Base-by-base conservation (phyloP, 2,888 invertebrate species). In the Gortyna flavago region DNA sequence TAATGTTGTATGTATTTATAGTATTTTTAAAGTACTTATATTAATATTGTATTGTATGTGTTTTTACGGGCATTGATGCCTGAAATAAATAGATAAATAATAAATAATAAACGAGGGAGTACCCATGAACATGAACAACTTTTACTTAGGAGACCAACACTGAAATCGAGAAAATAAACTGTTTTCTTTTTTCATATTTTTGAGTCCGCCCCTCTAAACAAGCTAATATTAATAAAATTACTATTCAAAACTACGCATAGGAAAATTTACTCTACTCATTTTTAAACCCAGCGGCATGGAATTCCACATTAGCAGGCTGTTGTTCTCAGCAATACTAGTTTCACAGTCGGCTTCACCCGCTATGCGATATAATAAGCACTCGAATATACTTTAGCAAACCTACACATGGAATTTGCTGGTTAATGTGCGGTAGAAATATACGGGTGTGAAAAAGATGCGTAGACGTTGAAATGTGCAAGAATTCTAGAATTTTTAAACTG, bases 361-460 rank as follows among this genome's bases (percentile, higher is more conserved):
- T 66, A 41, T 66, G 48, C 38, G 21, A 68, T 61, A 61, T 73
- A 78, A 69, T 81, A 72, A 64, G 61, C 75, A 71, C 85, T 70
- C 41, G 75, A 25, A n/a, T 68, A 41, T 76, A 75, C 68, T 35
- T 66, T n/a, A 13, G 68, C 80, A 72, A 80, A 74, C 72, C 61
- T 38, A 41, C 21, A 32, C 59, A 61, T 25, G 48, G 16, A 75
- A 85, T 83, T 82, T 77, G 44, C 35, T 16, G n/a, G 59, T 38
- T 59, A n/a, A 70, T 67, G 48, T 57, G 44, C 18, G 1, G 6
- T 66, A 32, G 0, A 77, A 77, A 74, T 57, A 57, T 64, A 73
- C 48, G 51, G 54, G 3, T 3, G 11, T 3, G 0, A 1, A 70
- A 61, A 38, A 13, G 1, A 8, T 1, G 8, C 67, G 48, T 13